Evolutionary conservation across 92 coral and sea anemone species (phyloP).

Genomic region (Actinostola sp.): DNA sequence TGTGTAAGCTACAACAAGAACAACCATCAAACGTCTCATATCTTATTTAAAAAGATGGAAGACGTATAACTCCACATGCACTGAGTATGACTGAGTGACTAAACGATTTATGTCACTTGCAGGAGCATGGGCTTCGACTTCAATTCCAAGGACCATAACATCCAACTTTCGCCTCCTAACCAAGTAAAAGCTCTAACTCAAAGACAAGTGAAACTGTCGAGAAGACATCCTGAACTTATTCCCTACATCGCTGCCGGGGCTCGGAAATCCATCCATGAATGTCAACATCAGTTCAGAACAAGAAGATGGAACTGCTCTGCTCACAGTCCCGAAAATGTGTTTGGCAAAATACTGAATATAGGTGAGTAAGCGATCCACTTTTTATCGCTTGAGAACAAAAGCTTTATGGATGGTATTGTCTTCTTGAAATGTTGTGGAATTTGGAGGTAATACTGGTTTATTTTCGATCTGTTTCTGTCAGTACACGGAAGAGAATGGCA

Average conservation of each 20-base stretch:
- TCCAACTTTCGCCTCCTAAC: slow-evolving; percentile 84
- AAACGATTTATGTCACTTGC: background rate
- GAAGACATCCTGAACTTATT: slow-evolving; percentile 76
- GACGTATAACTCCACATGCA: background rate
- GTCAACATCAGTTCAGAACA: slow-evolving; percentile 89
- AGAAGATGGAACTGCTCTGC: slow-evolving; percentile 95
- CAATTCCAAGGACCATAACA: slow-evolving; percentile 50
- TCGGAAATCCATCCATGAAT: slow-evolving; percentile 77
- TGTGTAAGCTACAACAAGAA: no score
- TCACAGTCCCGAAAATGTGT: slow-evolving; percentile 91
- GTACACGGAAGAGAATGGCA: background rate
- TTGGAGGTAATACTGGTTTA: background rate
- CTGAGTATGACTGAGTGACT: no score
- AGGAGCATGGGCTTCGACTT: slow-evolving; percentile 66
- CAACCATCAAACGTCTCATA: no score
- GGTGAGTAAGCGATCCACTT: slow-evolving; percentile 79
- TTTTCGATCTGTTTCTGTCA: background rate
- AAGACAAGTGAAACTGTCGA: slow-evolving; percentile 69
- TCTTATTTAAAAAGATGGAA: no score
- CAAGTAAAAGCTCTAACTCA: slow-evolving; percentile 81
- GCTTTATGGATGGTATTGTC: no score
- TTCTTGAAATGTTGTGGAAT: background rate
- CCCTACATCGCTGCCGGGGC: slow-evolving; percentile 85
- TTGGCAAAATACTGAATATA: slow-evolving; percentile 80
- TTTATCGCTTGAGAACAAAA: no score